Base-by-base conservation (phyloP, 2,888 invertebrate genomes). In the Trimorus sp. region DNA sequence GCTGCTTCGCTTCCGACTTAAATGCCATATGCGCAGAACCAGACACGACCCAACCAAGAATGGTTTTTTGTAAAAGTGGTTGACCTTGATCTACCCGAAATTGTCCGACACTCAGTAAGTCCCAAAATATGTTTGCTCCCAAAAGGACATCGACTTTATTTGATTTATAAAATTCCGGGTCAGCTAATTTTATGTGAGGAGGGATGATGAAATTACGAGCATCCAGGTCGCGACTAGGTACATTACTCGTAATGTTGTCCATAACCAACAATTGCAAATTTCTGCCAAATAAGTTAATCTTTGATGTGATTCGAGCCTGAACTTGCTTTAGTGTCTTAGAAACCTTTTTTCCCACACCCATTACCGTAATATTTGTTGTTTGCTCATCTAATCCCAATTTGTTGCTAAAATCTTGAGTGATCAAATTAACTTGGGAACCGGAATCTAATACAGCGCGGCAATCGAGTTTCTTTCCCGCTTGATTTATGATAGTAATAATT, bases 401-500 rank as follows among this genome's bases (percentile, higher is more conserved):
- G 6, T 15, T 15, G 16, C 70, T 40, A 16, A 70, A 45, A 9
- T 70, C 58, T 12, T 38, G 62, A 15, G 45, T 36, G 37, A 71
- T 71, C 12, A 71, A 54, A 26, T 62, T 71, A 7, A 48, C 62
- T 7, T 60, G 60, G n/a, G n/a, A n/a, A n/a, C n/a, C n/a, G 7
- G 71, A 62, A 15, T 71, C 71, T 9, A 66, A 37, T 26, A 66
- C 8, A 9, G 66, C 66, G 80, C 0, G 83, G 73, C 0, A 82
- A 40, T 53, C 36, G 12, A 49, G n/a, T 9, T 5, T n/a, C 16
- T n/a, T n/a, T 12, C 49, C 49, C 8, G n/a, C 8, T 49, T 49
- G 8, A n/a, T 49, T n/a, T 9, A 9, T 12, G n/a, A 49, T 49
- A 7, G 9, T 7, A 7, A 49, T n/a, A 9, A 49, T 5, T 12